A percentile compares a stretch with the other conserved stretches of the same genome.
Evolutionary conservation across 2,888 invertebrate species (phyloP).

Genomic region (Dolichomitus sp.): DNA sequence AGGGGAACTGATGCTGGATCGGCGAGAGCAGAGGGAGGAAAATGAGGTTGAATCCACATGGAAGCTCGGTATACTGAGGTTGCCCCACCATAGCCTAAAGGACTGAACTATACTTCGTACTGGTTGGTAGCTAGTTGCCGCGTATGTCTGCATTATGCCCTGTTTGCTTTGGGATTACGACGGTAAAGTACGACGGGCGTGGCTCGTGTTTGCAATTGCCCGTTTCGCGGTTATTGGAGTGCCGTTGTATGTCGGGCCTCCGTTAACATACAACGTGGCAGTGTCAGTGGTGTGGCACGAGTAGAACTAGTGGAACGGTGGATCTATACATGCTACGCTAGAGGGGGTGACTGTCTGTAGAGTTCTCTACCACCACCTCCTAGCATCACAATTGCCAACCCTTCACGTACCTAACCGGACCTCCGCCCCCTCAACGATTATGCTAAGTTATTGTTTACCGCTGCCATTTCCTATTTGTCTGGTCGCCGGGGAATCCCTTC

Average conservation of each 20-base stretch:
- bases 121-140: conserved; percentile 71
- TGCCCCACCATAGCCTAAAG: conserved; percentile 25
- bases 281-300: background rate
- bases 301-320: background rate
- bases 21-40: background rate
- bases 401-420: conserved; percentile 17
- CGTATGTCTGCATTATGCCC: conserved; percentile 82
- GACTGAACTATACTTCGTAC: conserved; percentile 1
- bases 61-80: conserved; percentile 27
- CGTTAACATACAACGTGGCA: conserved; percentile 2
- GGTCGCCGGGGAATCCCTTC: conserved; percentile 64
- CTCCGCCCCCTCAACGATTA: conserved; percentile 75
- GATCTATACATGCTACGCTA: background rate
- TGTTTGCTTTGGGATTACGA: conserved; percentile 82
- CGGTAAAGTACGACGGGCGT: conserved; percentile 79
- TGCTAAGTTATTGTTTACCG: conserved; percentile 81
- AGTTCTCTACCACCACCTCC: conserved; percentile 10
- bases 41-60: conserved; percentile 8
- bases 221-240: conserved; percentile 81
- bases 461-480: conserved; percentile 75
- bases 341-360: conserved; percentile 7
- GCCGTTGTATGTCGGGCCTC: conserved; percentile 71
- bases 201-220: conserved; percentile 79
- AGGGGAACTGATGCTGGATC: background rate
- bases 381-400: conserved; percentile 18